Conservation (phyloP, 2,888 invertebrate species). For the Dioctria rufipes region DNA sequence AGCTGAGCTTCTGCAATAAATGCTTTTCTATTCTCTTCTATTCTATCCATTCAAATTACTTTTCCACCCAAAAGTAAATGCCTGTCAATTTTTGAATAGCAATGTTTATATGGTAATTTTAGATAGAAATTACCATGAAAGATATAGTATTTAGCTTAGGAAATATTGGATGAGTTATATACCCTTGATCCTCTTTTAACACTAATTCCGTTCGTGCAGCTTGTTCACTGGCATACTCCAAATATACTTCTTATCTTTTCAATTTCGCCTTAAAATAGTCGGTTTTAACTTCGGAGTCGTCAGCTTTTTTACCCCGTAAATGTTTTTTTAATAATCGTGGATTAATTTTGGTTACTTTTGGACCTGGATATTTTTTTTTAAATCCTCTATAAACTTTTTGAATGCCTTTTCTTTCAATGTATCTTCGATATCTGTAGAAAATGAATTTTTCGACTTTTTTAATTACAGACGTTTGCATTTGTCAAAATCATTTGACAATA, state of each 20-base stretch:
- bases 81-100: constrained; percentile 87
- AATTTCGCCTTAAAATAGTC: constrained; percentile 77
- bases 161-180: no score
- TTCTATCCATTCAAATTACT: no score
- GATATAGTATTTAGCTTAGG: no score
- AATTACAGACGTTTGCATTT: no score
- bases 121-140: no score
- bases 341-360: constrained; percentile 60
- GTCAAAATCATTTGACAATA: no score
- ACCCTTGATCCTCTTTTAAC: constrained; percentile 85
- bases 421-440: constrained; percentile 4
- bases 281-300: constrained; percentile 76
- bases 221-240: constrained; percentile 78
- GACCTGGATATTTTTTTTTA: constrained; percentile 53
- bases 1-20: no score
- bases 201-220: constrained; percentile 85
- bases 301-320: constrained; percentile 77
- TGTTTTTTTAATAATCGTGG: constrained; percentile 71
- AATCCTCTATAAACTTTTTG: background rate
- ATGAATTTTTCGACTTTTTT: background rate
- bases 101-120: constrained; percentile 84
- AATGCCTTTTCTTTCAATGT: background rate
- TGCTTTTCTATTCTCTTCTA: no score
- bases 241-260: constrained; percentile 77
- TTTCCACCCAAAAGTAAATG: constrained; percentile 90